A percentile compares a stretch with the other conserved stretches of the same genome.
Evolutionary conservation across 2,113 vertebrate genomes (phyloP).

Genomic region (Epinephelus fuscoguttatus): DNA sequence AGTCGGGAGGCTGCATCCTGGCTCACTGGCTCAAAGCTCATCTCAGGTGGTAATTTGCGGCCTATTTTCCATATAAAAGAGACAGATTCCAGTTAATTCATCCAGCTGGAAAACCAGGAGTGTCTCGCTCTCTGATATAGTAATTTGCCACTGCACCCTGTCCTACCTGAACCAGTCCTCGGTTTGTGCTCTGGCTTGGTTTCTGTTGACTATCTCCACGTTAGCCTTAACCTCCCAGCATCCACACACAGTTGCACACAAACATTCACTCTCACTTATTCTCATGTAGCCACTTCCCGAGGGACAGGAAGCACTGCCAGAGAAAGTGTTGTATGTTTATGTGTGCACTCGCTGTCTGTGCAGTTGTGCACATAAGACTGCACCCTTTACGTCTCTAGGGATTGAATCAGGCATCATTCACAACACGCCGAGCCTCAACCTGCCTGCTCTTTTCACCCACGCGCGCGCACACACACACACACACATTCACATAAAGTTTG

Average conservation of each 20-base stretch:
- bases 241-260: not conserved
- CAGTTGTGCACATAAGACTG: conserved; percentile 35
- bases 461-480: conserved; percentile 4
- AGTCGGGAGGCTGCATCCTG: conserved; percentile 56
- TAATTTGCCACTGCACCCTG: conserved; percentile 19
- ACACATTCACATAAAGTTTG: conserved; percentile 25
- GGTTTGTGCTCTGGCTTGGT: conserved; percentile 19
- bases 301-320: conserved; percentile 38
- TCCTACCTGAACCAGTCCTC: conserved; percentile 6
- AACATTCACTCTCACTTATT: conserved; percentile 29
- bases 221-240: conserved; percentile 23
- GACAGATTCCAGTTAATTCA: conserved; percentile 63
- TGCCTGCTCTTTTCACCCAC: not conserved
- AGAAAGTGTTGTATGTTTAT: conserved; percentile 44
- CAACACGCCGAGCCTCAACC: conserved; percentile 44
- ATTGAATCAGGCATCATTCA: conserved; percentile 51
- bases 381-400: conserved; percentile 40
- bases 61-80: conserved; percentile 78
- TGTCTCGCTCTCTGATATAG: conserved; percentile 26
- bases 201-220: conserved; percentile 33
- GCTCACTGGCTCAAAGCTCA: conserved; percentile 69
- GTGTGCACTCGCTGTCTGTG: conserved; percentile 46
- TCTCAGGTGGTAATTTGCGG: conserved; percentile 76
- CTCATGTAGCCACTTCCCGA: conserved; percentile 15
- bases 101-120: conserved; percentile 56